Evolutionary conservation across 1,140 invertebrate genomes (phyloP).

Genomic region (Chironomus striatipennis): DNA sequence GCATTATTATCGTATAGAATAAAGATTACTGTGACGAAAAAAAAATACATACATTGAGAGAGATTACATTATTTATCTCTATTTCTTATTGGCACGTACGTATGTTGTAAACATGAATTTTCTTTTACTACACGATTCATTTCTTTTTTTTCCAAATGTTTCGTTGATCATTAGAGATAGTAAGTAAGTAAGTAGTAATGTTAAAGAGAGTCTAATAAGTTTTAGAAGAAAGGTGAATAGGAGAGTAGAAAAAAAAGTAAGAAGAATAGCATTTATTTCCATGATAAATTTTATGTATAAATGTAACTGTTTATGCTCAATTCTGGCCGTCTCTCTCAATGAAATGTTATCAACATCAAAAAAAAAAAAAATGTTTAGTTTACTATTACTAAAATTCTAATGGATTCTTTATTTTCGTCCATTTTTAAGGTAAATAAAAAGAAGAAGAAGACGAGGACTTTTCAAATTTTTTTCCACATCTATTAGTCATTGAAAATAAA

Average conservation of each 20-base stretch:
- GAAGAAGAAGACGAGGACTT: no score
- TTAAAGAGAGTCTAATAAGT: background rate
- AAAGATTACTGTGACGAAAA: no score
- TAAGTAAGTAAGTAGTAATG: no score
- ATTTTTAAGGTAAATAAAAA: no score
- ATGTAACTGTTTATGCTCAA: background rate
- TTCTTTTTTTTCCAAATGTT: background rate
- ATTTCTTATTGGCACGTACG: slow-evolving; percentile 12
- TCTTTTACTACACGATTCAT: background rate
- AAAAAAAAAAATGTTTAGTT: background rate
- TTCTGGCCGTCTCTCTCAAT: background rate
- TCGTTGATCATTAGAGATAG: background rate
- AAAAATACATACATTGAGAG: no score
- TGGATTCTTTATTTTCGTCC: no score
- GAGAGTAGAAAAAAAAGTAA: background rate
- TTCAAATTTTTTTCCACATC: no score
- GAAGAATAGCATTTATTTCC: slow-evolving; percentile 1
- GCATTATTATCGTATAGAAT: no score
- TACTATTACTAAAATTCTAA: background rate
- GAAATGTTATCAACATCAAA: background rate
- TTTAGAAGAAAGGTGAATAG: background rate
- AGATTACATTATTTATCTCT: no score
- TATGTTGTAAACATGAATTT: background rate
- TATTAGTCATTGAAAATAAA: no score
- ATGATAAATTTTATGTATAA: slow-evolving; percentile 8